A percentile compares a stretch with the other conserved stretches of the same genome.
Conservation (phyloP, 2,888 invertebrate species). For the Archips crataeganus region DNA sequence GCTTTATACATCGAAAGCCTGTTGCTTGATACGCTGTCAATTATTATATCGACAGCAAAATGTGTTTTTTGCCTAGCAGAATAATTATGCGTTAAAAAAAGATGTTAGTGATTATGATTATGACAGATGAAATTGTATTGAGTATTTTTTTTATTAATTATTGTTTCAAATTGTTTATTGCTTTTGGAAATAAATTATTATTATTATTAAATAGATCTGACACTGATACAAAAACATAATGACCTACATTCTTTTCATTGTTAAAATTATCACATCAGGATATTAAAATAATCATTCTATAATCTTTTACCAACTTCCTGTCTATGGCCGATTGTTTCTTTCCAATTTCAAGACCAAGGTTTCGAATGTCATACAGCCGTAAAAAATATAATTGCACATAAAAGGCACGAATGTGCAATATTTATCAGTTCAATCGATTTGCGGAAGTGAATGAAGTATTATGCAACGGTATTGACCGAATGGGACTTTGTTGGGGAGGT, state of each 20-base stretch:
- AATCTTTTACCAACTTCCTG: slow-evolving; percentile 40
- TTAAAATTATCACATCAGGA: slow-evolving; percentile 34
- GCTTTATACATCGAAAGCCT: background rate
- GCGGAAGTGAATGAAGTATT: slow-evolving; percentile 30
- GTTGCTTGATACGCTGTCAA: background rate
- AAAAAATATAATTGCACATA: slow-evolving; percentile 36
- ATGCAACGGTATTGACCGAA: slow-evolving; percentile 20
- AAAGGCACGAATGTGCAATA: slow-evolving; percentile 40
- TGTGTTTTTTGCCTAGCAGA: background rate
- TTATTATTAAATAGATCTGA: slow-evolving; percentile 23
- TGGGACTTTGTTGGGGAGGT: background rate
- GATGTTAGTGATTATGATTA: background rate
- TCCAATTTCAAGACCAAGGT: slow-evolving; percentile 42
- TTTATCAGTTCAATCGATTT: slow-evolving; percentile 22
- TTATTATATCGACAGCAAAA: background rate
- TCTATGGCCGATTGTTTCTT: slow-evolving; percentile 41
- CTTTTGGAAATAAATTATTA: too few species aligned
- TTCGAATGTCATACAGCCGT: slow-evolving; percentile 35
- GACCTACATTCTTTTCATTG: slow-evolving; percentile 36
- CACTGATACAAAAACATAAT: slow-evolving; percentile 32
- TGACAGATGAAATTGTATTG: background rate
- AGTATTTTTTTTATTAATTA: slow-evolving; percentile 13
- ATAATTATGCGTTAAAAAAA: background rate
- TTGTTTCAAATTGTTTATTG: too few species aligned
- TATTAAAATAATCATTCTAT: slow-evolving; percentile 38